Evolutionary conservation across 2,113 vertebrate species (phyloP).

Genomic region (Strix aluco): DNA sequence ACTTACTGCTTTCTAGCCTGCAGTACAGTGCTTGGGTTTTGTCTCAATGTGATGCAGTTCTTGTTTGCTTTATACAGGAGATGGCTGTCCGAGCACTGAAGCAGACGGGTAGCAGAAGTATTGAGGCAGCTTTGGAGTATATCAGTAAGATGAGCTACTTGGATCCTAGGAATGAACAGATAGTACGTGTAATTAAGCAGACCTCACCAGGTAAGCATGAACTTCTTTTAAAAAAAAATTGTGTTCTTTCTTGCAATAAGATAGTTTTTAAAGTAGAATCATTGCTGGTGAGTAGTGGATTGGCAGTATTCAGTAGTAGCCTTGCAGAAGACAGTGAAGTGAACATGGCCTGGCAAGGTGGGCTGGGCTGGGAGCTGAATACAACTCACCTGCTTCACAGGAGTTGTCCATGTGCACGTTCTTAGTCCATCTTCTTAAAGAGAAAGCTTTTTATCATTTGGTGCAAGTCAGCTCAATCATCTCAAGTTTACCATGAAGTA

Average conservation of each 20-base stretch:
- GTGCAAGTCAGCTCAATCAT: not conserved
- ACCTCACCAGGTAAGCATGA: slow-evolving; percentile 89
- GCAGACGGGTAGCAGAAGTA: slow-evolving; percentile 95
- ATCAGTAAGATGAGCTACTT: slow-evolving; percentile 99
- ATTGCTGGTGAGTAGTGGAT: not conserved
- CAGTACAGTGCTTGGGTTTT: not conserved
- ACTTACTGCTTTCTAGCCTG: not conserved
- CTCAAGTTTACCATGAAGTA: not conserved
- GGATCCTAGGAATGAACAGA: slow-evolving; percentile 94
- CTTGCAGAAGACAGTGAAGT: not conserved
- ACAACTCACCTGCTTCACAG: not conserved
- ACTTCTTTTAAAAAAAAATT: not conserved
- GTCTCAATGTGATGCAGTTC: not conserved
- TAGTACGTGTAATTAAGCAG: slow-evolving; percentile 96
- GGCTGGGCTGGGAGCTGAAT: not conserved
- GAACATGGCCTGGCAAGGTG: not conserved
- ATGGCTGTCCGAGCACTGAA: slow-evolving; percentile 96
- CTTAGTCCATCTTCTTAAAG: not conserved
- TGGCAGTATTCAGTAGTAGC: not conserved
- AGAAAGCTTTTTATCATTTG: not conserved
- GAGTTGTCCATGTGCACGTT: not conserved
- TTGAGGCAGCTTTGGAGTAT: slow-evolving; percentile 94
- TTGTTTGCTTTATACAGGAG: slow-evolving; percentile 78
- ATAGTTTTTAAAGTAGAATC: not conserved
- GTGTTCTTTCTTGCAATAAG: not conserved